Conservation (phyloP, 2,888 invertebrate species). For the Plebejus melissa region DNA sequence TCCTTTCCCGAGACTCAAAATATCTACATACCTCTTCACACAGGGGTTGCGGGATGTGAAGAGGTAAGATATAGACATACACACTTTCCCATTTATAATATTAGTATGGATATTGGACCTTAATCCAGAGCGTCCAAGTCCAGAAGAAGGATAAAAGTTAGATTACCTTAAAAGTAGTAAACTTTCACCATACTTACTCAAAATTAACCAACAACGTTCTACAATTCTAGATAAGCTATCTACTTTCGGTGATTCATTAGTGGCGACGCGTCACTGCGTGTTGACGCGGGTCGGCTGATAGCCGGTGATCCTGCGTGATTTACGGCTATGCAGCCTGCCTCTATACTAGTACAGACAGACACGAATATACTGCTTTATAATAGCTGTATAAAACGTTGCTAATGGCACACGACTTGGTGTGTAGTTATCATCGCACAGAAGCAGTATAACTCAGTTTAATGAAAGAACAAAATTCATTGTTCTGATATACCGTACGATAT, state of each 20-base stretch:
- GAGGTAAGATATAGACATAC: too few relatives aligned
- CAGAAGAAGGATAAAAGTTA: too few relatives aligned
- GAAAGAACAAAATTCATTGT: too few relatives aligned
- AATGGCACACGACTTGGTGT: not conserved
- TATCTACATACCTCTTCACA: too few relatives aligned
- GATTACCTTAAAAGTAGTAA: not conserved
- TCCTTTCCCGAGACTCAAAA: too few relatives aligned
- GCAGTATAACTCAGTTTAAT: too few relatives aligned
- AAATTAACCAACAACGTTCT: not conserved
- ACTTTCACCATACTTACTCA: not conserved
- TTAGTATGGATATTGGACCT: too few relatives aligned
- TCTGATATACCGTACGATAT: too few relatives aligned
- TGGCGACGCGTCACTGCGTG: slow-evolving; percentile 42
- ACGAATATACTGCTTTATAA: slow-evolving; percentile 15
- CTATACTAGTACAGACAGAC: not conserved
- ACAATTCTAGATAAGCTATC: slow-evolving; percentile 6
- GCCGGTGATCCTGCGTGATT: slow-evolving; percentile 62
- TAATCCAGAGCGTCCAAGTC: too few relatives aligned
- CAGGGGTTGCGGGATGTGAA: too few relatives aligned
- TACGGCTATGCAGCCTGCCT: slow-evolving; percentile 50
- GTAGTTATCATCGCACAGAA: too few relatives aligned
- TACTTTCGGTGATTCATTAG: slow-evolving; percentile 37
- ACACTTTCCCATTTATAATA: too few relatives aligned
- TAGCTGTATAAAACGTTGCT: not conserved
- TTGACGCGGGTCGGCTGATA: slow-evolving; percentile 52